Conservation (phyloP, 1,140 invertebrate species). For the Pogonus chalceus region DNA sequence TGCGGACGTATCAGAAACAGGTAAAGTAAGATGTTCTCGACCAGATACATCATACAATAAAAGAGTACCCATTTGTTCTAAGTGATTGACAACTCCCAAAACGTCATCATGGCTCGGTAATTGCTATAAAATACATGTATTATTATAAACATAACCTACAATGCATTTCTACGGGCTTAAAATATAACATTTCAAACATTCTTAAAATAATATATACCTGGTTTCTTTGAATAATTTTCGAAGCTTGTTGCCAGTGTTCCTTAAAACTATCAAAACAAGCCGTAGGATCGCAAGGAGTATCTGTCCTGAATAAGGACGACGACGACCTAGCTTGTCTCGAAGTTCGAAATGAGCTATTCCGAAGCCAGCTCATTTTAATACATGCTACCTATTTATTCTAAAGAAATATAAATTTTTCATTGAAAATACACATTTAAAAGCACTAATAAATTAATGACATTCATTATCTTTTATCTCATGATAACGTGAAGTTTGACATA, state of each 20-base stretch:
- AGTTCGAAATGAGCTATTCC: slow-evolving; percentile 24
- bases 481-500: too few species aligned
- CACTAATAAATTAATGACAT: neutral
- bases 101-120: slow-evolving; percentile 68
- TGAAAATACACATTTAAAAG: slow-evolving; percentile 4
- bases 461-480: neutral
- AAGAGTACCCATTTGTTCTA: slow-evolving; percentile 87
- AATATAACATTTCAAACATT: slow-evolving; percentile 10
- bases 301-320: slow-evolving; percentile 21
- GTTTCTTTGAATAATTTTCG: slow-evolving; percentile 68
- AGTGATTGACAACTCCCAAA: slow-evolving; percentile 78
- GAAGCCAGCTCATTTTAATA: slow-evolving; percentile 23
- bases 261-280: slow-evolving; percentile 87
- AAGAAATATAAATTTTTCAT: neutral
- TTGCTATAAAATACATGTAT: slow-evolving; percentile 25
- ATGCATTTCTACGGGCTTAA: neutral
- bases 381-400: neutral
- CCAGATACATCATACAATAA: slow-evolving; percentile 68
- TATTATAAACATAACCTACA: slow-evolving; percentile 4
- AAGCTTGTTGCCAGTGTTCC: slow-evolving; percentile 88
- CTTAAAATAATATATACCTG: slow-evolving; percentile 35
- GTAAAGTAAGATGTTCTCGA: slow-evolving; percentile 33
- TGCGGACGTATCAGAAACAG: slow-evolving; percentile 39
- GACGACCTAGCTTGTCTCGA: slow-evolving; percentile 19
- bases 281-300: slow-evolving; percentile 50